A percentile compares a stretch with the other conserved stretches of the same genome.
Conservation (phyloP, 2,888 invertebrate species). For the Auanema sp. region DNA sequence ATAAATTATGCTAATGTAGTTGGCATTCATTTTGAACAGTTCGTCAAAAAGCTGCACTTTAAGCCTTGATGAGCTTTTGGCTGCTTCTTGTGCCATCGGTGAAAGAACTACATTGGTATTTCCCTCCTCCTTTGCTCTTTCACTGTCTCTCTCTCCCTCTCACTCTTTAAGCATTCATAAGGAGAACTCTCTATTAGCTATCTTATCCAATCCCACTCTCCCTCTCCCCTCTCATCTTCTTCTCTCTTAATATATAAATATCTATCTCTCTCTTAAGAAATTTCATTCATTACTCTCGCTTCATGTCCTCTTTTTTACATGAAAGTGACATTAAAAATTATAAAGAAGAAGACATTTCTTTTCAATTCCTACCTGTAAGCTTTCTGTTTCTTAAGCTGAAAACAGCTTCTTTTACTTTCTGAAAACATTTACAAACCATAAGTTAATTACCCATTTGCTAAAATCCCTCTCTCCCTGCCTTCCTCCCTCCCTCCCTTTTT, state of each 20-base stretch:
- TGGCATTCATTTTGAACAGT: too few relatives aligned
- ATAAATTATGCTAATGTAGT: too few relatives aligned
- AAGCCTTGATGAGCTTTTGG: too few relatives aligned
- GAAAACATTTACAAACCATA: too few relatives aligned
- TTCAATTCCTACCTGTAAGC: too few relatives aligned
- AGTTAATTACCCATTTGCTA: not conserved
- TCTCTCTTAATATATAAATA: not conserved
- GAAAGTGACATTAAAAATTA: too few relatives aligned
- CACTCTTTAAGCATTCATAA: slow-evolving; percentile 6
- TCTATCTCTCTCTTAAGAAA: not conserved
- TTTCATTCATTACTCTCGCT: not conserved
- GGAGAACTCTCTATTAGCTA: not conserved
- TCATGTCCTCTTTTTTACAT: not conserved
- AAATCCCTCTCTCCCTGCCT: not conserved
- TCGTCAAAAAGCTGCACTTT: too few relatives aligned
- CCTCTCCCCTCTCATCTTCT: not conserved
- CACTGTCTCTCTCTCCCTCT: not conserved
- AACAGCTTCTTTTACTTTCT: too few relatives aligned
- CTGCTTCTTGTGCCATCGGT: too few relatives aligned
- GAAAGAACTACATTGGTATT: too few relatives aligned
- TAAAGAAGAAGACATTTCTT: too few relatives aligned
- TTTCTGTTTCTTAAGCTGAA: too few relatives aligned
- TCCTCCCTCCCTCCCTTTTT: slow-evolving; percentile 1
- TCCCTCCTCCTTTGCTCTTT: not conserved
- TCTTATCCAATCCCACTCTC: not conserved